These are phyloP conservation scores for Strix aluco DNA, from an alignment of 2,113 vertebrate species.

Conservation along the genomic window DNA sequence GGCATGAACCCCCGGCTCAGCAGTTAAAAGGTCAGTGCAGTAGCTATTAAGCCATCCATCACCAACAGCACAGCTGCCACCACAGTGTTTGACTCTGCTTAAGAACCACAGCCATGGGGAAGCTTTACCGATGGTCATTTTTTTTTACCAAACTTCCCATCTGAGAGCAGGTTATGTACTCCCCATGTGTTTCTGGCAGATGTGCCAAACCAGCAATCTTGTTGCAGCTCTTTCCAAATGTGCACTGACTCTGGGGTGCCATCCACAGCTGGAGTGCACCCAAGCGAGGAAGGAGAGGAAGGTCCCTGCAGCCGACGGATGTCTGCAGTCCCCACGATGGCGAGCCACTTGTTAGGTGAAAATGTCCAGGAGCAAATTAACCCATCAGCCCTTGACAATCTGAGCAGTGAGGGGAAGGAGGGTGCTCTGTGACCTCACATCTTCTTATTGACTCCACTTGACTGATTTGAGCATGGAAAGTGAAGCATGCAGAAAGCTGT, in stretches of 20 bases:
- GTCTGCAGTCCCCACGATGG: neutral
- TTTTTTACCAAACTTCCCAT: neutral
- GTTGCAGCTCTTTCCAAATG: neutral
- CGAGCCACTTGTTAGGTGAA: neutral
- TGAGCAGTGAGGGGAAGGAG: neutral
- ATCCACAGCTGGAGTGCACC: neutral
- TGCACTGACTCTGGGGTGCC: neutral
- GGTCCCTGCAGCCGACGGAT: neutral
- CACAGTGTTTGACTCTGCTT: neutral
- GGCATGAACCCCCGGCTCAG: neutral
- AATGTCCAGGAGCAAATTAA: neutral
- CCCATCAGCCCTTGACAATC: neutral
- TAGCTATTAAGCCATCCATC: neutral
- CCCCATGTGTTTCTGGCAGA: neutral
- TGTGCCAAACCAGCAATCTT: neutral
- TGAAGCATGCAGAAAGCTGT: neutral
- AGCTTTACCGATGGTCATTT: rapidly evolving
- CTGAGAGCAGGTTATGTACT: neutral
- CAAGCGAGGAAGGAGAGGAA: neutral
- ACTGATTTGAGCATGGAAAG: neutral
- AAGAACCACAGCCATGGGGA: neutral
- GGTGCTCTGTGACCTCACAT: neutral
- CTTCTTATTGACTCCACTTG: neutral
- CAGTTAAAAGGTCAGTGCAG: neutral
- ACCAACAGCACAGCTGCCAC: neutral